phyloP scores from a whole-genome alignment of 2,797 vertebrate genomes.

The Dicrostonyx torquatus region DNA sequence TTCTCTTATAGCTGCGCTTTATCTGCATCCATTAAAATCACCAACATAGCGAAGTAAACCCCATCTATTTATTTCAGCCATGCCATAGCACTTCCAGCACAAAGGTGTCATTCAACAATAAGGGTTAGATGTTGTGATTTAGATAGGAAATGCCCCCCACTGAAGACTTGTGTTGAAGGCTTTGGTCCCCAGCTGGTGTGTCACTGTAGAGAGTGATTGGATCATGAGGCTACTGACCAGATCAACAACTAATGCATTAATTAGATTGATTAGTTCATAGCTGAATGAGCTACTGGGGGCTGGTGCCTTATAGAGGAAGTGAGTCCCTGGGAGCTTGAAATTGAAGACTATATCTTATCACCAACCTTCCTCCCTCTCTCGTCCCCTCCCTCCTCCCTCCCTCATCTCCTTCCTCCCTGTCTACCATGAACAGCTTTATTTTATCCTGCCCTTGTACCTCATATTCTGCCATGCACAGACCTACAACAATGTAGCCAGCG shows the following conservation, averaged over 20 bases:
- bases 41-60: background rate
- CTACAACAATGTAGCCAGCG: background rate
- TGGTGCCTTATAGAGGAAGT: background rate
- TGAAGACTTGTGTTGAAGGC: background rate
- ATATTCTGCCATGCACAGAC: background rate
- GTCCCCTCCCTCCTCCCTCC: no score
- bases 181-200: background rate
- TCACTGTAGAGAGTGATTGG: background rate
- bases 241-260: background rate
- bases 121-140: background rate
- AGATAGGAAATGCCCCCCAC: background rate
- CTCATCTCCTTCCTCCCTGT: background rate
- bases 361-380: background rate
- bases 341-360: background rate
- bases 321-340: background rate
- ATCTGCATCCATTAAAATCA: background rate
- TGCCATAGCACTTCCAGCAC: background rate
- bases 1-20: background rate
- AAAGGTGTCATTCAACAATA: conserved; percentile 32
- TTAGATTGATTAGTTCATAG: background rate
- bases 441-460: no score
- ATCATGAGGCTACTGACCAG: background rate
- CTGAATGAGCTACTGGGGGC: no score
- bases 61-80: background rate
- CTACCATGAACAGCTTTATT: background rate